Conservation (phyloP, 2,797 vertebrate genomes). For the Fringilla coelebs region DNA sequence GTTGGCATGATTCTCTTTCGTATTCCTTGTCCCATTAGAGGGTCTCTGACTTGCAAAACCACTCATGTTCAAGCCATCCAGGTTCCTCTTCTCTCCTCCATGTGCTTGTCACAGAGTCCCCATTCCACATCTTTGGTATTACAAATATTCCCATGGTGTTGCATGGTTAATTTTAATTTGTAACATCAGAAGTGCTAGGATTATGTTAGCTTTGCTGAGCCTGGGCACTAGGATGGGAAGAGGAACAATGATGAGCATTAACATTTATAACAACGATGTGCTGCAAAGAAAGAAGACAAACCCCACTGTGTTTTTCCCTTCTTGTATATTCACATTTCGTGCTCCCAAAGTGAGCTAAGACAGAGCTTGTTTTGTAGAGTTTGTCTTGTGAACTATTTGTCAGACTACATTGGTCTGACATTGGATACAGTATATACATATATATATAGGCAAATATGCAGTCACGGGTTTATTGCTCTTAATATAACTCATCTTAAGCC, state of each 20-base stretch:
- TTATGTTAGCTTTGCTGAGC: constrained; percentile 8
- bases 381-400: neutral
- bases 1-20: constrained; percentile 24
- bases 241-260: constrained; percentile 1
- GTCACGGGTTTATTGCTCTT: constrained; percentile 12
- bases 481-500: constrained; percentile 48
- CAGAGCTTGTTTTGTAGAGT: neutral
- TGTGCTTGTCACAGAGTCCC: neutral
- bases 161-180: neutral
- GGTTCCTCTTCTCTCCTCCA: neutral
- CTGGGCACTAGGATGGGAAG: neutral
- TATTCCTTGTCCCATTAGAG: neutral
- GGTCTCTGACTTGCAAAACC: constrained; percentile 1
- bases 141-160: constrained; percentile 14
- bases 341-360: neutral
- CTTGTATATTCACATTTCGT: neutral
- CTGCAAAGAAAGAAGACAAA: neutral
- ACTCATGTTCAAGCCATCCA: neutral
- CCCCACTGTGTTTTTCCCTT: neutral
- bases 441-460: constrained; percentile 28
- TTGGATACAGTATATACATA: neutral
- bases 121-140: neutral
- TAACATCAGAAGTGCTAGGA: constrained; percentile 40
- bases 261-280: neutral
- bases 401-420: neutral